phyloP scores from a whole-genome alignment of 2,797 vertebrate species.

The Sebastes trivittatus region DNA sequence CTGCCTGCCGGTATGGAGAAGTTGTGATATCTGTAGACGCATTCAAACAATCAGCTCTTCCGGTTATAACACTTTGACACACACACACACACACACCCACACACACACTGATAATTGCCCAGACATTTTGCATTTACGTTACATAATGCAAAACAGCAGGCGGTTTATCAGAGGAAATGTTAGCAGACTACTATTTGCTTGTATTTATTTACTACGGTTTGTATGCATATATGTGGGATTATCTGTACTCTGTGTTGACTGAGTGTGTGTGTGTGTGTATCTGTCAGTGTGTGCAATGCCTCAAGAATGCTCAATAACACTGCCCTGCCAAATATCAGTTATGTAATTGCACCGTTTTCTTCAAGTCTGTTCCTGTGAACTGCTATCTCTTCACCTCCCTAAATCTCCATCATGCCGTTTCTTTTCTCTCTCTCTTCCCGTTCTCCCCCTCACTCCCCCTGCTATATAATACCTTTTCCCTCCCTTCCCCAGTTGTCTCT shows the following conservation, averaged over 20 bases:
- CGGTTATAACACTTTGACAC: not conserved
- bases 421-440: not conserved
- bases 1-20: not conserved
- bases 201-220: slow-evolving; percentile 31
- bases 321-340: slow-evolving; percentile 69
- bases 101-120: not conserved
- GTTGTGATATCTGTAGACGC: not conserved
- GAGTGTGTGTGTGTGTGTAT: not conserved
- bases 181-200: slow-evolving; percentile 9
- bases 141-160: slow-evolving; percentile 23
- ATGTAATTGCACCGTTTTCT: slow-evolving; percentile 70
- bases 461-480: slow-evolving; percentile 17
- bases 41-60: slow-evolving; percentile 15
- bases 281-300: slow-evolving; percentile 30
- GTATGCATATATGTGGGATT: slow-evolving; percentile 29
- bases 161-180: slow-evolving; percentile 14
- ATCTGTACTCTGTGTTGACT: slow-evolving; percentile 10
- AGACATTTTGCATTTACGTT: slow-evolving; percentile 28
- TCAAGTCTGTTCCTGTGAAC: slow-evolving; percentile 76
- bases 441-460: not conserved
- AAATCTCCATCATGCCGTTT: slow-evolving; percentile 30
- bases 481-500: not conserved
- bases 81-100: slow-evolving; percentile 2
- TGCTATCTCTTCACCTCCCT: slow-evolving; percentile 59
- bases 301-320: slow-evolving; percentile 59